Conservation (phyloP, 2,113 vertebrate genomes). For the Suncus etruscus region DNA sequence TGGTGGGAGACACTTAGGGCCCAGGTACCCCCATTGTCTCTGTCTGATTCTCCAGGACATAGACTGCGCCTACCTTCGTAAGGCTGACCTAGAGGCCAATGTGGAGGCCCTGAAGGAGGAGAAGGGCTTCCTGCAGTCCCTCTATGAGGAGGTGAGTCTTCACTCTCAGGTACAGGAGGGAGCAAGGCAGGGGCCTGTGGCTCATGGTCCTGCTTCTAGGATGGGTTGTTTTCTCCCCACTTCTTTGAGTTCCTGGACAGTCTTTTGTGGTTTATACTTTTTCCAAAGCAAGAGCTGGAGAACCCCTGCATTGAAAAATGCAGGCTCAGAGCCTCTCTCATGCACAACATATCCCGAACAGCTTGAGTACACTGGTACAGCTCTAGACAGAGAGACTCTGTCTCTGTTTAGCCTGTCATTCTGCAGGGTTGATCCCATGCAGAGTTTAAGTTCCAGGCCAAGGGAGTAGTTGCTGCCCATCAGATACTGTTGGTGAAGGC, state of each 20-base stretch:
- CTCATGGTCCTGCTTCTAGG: neutral
- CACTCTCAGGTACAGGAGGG: neutral
- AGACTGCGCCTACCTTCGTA: conserved; percentile 91
- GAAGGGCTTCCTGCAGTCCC: conserved; percentile 92
- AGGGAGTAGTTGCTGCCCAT: neutral
- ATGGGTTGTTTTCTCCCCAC: neutral
- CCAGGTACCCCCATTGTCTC: neutral
- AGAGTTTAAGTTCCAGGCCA: neutral
- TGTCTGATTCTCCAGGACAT: conserved; percentile 86
- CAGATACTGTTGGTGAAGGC: neutral
- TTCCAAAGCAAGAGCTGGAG: neutral
- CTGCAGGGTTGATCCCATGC: neutral
- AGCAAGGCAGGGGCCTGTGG: neutral
- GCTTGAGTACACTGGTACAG: neutral
- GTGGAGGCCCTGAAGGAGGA: conserved; percentile 91
- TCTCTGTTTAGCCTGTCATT: too few species aligned
- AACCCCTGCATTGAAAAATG: too few species aligned
- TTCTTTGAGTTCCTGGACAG: neutral
- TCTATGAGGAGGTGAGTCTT: conserved; percentile 91
- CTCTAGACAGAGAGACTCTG: neutral
- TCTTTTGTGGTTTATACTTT: neutral
- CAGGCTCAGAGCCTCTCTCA: too few species aligned
- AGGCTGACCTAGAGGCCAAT: conserved; percentile 92
- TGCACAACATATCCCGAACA: neutral
- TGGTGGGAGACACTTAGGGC: too few species aligned